phyloP scores from a whole-genome alignment of 2,888 invertebrate genomes.

The Orthosia cruda region DNA sequence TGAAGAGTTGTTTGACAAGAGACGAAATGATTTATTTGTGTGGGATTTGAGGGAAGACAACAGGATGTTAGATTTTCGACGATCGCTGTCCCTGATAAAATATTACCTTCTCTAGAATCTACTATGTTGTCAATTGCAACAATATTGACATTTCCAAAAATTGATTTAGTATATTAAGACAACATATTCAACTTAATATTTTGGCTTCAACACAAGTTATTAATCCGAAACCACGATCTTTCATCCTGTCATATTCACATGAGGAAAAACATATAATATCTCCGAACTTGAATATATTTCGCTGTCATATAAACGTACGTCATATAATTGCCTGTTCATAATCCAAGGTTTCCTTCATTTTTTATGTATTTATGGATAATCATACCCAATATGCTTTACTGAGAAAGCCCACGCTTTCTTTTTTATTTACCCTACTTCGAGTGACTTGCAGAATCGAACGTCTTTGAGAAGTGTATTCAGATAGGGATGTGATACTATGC shows the following conservation, averaged over 20 bases:
- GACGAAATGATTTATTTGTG: neutral
- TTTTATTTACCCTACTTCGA: slow-evolving; percentile 64
- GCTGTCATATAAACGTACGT: slow-evolving; percentile 52
- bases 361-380: slow-evolving; percentile 73
- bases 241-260: slow-evolving; percentile 26
- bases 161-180: neutral
- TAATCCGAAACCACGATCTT: slow-evolving; percentile 7
- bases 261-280: slow-evolving; percentile 39
- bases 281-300: slow-evolving; percentile 48
- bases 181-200: neutral
- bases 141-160: neutral
- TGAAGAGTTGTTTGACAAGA: neutral
- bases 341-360: slow-evolving; percentile 63
- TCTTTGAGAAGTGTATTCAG: slow-evolving; percentile 46
- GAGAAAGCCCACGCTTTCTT: slow-evolving; percentile 51
- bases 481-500: slow-evolving; percentile 42
- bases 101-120: too few species aligned
- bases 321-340: slow-evolving; percentile 69
- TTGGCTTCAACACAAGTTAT: slow-evolving; percentile 4
- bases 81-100: too few species aligned
- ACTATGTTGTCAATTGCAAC: neutral
- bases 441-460: slow-evolving; percentile 66
- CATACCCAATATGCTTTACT: slow-evolving; percentile 67
- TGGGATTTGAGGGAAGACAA: neutral
- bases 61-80: too few species aligned